phyloP scores from a whole-genome alignment of 2,113 vertebrate genomes.

The Forbesichthys agassizii region DNA sequence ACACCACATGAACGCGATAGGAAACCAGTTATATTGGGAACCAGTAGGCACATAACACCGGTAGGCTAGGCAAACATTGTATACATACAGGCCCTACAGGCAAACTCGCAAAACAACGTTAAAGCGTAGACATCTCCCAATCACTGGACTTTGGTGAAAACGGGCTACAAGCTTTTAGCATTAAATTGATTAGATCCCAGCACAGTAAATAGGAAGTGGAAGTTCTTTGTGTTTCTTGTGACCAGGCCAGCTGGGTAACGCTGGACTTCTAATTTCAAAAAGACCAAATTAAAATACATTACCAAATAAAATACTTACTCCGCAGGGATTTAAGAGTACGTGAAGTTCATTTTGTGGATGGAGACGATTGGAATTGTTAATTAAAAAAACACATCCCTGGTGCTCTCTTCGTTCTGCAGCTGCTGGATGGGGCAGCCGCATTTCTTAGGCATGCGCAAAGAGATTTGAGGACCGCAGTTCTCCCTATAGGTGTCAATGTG shows the following conservation, averaged over 20 bases:
- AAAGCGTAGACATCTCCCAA: neutral
- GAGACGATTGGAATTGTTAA: constrained; percentile 11
- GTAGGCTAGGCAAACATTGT: no score
- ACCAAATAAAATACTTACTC: constrained; percentile 53
- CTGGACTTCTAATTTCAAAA: neutral
- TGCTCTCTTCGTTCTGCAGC: constrained; percentile 40
- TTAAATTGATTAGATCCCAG: constrained; percentile 12
- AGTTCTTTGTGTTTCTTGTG: constrained; percentile 69
- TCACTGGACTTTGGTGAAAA: no score
- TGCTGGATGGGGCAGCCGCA: constrained; percentile 69
- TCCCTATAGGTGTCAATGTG: constrained; percentile 27
- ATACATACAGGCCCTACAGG: no score
- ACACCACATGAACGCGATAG: no score
- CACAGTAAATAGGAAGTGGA: constrained; percentile 49
- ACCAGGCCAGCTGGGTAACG: constrained; percentile 58
- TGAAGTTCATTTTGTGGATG: constrained; percentile 57
- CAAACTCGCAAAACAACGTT: no score
- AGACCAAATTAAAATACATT: rapidly evolving
- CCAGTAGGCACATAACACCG: no score
- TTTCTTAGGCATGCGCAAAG: constrained; percentile 58
- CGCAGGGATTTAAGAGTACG: constrained; percentile 39
- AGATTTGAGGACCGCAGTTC: constrained; percentile 20
- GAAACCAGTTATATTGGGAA: no score
- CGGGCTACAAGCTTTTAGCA: neutral
- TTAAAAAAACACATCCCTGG: constrained; percentile 40